Evolutionary conservation across 2,113 vertebrate genomes (phyloP).

Genomic region (Salvelinus fontinalis): DNA sequence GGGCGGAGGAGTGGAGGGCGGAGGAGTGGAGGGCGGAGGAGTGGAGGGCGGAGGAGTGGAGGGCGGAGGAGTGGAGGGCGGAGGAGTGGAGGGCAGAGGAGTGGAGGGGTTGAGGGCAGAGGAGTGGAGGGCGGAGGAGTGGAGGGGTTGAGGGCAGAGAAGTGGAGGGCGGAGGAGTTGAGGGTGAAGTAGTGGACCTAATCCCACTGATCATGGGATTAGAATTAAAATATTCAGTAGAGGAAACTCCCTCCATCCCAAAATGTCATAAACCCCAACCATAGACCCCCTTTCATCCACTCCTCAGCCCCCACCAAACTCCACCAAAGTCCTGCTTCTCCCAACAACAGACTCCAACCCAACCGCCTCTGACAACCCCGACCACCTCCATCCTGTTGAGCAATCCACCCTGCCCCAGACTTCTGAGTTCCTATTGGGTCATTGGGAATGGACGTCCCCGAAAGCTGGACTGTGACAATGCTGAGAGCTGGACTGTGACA

Average conservation of each 20-base stretch:
- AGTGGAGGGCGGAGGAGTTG: slow-evolving; percentile 37
- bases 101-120: slow-evolving; percentile 34
- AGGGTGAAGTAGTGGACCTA: slow-evolving; percentile 51
- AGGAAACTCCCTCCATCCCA: slow-evolving; percentile 40
- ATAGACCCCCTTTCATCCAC: too few relatives aligned
- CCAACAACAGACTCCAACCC: background rate
- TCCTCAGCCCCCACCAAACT: background rate
- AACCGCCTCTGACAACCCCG: background rate
- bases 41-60: too few relatives aligned
- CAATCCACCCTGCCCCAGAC: background rate
- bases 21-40: too few relatives aligned
- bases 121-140: slow-evolving; percentile 37
- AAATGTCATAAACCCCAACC: background rate
- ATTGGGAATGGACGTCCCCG: background rate
- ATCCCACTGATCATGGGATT: slow-evolving; percentile 85
- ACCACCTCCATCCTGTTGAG: background rate
- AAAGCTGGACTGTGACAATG: too few relatives aligned
- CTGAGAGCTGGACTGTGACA: background rate
- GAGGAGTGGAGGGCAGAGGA: too few relatives aligned
- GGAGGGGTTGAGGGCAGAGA: slow-evolving; percentile 47
- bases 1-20: too few relatives aligned
- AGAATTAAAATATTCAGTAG: slow-evolving; percentile 74
- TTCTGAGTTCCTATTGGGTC: background rate
- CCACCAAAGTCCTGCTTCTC: background rate
- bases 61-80: too few relatives aligned